Evolutionary conservation across 2,888 invertebrate genomes (phyloP).

Genomic region (Drosophila affinis): DNA sequence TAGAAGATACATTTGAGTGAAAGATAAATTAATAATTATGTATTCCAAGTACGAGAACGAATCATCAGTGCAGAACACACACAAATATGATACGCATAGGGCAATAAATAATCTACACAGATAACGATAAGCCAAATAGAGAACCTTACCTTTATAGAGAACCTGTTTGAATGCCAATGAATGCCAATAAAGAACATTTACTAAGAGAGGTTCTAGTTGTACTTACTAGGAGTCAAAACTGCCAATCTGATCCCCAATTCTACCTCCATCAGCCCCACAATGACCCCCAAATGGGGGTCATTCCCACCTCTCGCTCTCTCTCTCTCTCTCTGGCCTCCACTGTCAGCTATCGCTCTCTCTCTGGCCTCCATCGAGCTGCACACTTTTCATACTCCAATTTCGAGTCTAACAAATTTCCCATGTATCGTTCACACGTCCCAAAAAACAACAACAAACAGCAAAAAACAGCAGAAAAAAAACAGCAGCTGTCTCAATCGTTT

Average conservation of each 20-base stretch:
- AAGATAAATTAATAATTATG: neutral
- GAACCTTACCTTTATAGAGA: no score
- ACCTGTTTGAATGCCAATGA: no score
- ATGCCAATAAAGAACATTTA: no score
- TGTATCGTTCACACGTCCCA: conserved; percentile 55
- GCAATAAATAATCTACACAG: neutral
- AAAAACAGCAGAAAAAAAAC: conserved; percentile 20
- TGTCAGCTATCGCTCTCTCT: no score
- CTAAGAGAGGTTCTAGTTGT: no score
- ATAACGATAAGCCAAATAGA: no score
- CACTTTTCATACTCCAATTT: neutral
- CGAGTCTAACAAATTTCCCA: conserved; percentile 21
- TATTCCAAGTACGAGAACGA: neutral
- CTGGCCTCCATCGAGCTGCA: neutral
- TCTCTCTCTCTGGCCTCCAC: neutral
- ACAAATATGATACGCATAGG: neutral
- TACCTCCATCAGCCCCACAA: neutral
- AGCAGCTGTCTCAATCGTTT: conserved; percentile 53
- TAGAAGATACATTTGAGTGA: neutral
- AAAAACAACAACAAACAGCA: conserved; percentile 6
- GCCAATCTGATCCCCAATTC: neutral
- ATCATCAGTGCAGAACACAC: neutral
- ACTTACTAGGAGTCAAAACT: no score
- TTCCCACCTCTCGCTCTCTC: no score
- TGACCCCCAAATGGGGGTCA: neutral